phyloP scores from a whole-genome alignment of 2,797 vertebrate species.

The Myotis pilosus region DNA sequence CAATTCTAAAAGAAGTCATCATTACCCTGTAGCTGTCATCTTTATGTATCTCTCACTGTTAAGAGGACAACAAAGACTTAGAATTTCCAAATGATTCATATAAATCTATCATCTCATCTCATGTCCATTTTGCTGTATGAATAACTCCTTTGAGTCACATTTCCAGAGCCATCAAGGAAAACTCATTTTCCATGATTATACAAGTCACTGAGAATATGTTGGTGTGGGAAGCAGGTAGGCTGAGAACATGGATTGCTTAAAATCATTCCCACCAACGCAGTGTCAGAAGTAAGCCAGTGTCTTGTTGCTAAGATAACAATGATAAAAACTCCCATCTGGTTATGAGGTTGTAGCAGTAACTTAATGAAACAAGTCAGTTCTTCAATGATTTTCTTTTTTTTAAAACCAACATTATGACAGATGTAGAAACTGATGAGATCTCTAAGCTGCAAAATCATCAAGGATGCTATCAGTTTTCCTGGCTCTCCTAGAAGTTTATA shows the following conservation, averaged over 20 bases:
- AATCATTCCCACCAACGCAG: conserved; percentile 52
- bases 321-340: conserved; percentile 56
- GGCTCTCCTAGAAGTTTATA: conserved; percentile 58
- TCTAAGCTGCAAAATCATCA: conserved; percentile 73
- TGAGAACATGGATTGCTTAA: conserved; percentile 60
- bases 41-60: background rate
- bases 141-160: conserved; percentile 52
- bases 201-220: conserved; percentile 43
- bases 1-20: background rate
- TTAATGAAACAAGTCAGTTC: conserved; percentile 74
- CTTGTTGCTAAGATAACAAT: conserved; percentile 60
- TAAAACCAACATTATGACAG: conserved; percentile 73
- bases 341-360: conserved; percentile 50
- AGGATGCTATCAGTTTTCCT: conserved; percentile 61
- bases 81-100: conserved; percentile 25
- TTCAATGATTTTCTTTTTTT: conserved; percentile 67
- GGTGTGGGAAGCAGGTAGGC: conserved; percentile 32
- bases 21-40: background rate
- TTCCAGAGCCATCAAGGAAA: conserved; percentile 50
- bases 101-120: background rate
- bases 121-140: conserved; percentile 47
- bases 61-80: background rate
- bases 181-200: conserved; percentile 54
- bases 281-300: conserved; percentile 52
- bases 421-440: conserved; percentile 71